Evolutionary conservation across 2,888 invertebrate species (phyloP).

Genomic region (Fissipunctia ypsillon): DNA sequence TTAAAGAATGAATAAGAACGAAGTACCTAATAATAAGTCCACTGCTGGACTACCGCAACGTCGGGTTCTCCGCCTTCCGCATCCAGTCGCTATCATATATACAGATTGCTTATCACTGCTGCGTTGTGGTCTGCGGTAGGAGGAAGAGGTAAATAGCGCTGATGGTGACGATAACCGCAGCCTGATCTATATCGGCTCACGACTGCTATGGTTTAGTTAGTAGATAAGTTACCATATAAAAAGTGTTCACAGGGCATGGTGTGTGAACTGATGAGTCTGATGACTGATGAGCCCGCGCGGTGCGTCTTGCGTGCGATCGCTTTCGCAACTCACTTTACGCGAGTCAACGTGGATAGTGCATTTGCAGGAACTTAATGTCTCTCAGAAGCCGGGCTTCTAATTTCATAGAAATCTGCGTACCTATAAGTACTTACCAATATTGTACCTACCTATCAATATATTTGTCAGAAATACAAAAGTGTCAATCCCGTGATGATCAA

Average conservation of each 20-base stretch:
- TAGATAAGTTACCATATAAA: no score
- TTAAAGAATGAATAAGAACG: not conserved
- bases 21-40: not conserved
- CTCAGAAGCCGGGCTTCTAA: no score
- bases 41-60: not conserved
- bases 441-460: no score
- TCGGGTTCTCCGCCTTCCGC: not conserved
- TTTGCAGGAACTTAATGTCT: no score
- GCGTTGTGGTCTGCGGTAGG: not conserved
- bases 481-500: no score
- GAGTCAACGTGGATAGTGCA: no score
- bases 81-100: not conserved
- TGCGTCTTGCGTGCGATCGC: no score
- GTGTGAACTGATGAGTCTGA: not conserved
- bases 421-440: no score
- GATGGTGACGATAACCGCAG: not conserved
- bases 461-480: no score
- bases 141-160: slow-evolving; percentile 3
- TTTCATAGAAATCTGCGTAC: no score
- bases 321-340: no score
- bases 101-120: slow-evolving; percentile 7
- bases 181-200: not conserved
- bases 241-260: not conserved
- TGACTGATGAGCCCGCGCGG: not conserved
- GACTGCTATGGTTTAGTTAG: no score